Percentiles rank a stretch among this genome's conserved stretches.
Evolutionary conservation across 2,888 invertebrate species (phyloP).

Genomic region (Euzetes globulus): DNA sequence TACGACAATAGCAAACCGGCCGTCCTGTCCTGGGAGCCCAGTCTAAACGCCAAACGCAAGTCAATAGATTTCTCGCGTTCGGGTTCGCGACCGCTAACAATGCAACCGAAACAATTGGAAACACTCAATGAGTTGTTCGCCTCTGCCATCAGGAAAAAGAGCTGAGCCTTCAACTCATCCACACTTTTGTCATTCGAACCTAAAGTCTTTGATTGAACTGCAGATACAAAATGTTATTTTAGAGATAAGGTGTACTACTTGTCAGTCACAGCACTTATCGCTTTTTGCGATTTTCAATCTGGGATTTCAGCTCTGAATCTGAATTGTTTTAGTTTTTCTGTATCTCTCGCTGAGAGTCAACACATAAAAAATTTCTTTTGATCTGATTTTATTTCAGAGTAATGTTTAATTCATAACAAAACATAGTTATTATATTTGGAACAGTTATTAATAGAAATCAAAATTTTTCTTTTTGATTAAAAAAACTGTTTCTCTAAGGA

Average conservation of each 20-base stretch:
- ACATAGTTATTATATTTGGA: neutral
- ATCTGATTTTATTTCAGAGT: neutral
- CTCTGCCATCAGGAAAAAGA: constrained; percentile 36
- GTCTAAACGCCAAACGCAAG: constrained; percentile 19
- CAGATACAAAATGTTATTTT: neutral
- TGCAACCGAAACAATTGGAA: constrained; percentile 40
- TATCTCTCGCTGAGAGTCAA: no score
- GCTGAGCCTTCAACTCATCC: constrained; percentile 1
- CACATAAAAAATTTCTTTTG: neutral
- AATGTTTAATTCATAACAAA: neutral
- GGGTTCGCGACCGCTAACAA: constrained; percentile 39
- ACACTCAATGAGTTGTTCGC: constrained; percentile 40
- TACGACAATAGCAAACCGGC: constrained; percentile 16
- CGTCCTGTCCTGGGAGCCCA: constrained; percentile 26
- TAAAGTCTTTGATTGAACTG: neutral
- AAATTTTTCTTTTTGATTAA: neutral
- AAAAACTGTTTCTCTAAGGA: neutral
- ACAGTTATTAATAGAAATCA: neutral
- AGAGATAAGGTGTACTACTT: neutral
- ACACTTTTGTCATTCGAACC: constrained; percentile 5
- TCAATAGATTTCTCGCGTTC: constrained; percentile 34
- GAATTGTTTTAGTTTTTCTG: no score
- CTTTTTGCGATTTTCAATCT: neutral
- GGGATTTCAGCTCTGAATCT: neutral
- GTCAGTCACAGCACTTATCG: neutral